Conservation (phyloP, 2,797 vertebrate species). For the Galagoides demidoff region DNA sequence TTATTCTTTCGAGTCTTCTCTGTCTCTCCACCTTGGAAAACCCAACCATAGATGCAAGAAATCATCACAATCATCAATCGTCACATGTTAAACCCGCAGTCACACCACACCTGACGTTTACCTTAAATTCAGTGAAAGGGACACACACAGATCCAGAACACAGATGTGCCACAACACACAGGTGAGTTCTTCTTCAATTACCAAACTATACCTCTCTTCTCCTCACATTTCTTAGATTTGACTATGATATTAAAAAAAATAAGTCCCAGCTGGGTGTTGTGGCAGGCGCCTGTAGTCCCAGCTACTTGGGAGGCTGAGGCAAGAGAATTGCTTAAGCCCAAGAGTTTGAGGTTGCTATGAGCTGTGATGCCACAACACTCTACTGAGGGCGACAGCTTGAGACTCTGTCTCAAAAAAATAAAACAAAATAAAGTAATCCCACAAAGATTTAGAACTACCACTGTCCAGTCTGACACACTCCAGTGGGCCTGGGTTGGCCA, state of each 20-base stretch:
- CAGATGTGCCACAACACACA: not conserved
- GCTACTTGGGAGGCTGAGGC: no score
- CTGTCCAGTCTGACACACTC: accelerated
- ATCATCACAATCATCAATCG: not conserved
- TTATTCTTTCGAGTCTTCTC: conserved; percentile 97
- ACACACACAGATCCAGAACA: not conserved
- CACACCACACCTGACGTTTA: accelerated
- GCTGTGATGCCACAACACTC: no score
- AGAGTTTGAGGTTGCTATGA: no score
- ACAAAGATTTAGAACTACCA: not conserved
- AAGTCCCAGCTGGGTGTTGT: no score
- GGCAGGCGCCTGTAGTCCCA: no score
- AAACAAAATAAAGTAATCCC: not conserved
- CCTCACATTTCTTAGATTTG: not conserved
- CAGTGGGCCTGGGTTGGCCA: accelerated
- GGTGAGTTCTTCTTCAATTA: not conserved
- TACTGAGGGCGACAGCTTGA: no score
- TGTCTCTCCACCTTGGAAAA: conserved; percentile 95
- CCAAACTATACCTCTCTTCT: not conserved
- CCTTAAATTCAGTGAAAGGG: not conserved
- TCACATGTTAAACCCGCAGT: accelerated
- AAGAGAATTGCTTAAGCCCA: no score
- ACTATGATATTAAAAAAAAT: no score
- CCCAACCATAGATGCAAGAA: not conserved
- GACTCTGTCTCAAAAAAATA: no score